phyloP scores from a whole-genome alignment of 2,888 invertebrate genomes.

The Tachina grossa region DNA sequence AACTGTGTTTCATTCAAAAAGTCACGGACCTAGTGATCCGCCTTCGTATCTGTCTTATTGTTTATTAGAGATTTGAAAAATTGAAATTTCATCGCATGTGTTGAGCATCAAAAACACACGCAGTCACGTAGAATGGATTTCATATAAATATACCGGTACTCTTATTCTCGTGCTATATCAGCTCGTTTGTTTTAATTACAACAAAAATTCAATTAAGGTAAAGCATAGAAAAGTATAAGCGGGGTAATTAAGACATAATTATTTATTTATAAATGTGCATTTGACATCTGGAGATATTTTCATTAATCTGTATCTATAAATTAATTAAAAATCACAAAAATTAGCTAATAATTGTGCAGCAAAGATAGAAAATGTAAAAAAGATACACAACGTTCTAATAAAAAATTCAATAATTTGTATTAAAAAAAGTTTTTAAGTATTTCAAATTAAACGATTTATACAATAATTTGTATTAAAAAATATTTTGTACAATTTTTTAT shows the following conservation, averaged over 20 bases:
- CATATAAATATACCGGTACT: background rate
- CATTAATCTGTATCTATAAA: background rate
- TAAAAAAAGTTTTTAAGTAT: too few relatives aligned
- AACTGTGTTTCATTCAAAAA: too few relatives aligned
- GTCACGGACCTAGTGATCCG: too few relatives aligned
- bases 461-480: background rate
- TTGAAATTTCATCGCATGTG: conserved; percentile 18
- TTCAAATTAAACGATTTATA: too few relatives aligned
- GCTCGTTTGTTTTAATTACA: background rate
- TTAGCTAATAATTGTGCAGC: background rate
- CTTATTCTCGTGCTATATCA: background rate
- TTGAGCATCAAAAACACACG: background rate
- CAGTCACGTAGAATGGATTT: background rate
- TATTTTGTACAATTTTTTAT: too few relatives aligned
- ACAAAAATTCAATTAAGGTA: conserved; percentile 12
- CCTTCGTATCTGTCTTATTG: conserved; percentile 17
- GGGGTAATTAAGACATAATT: background rate
- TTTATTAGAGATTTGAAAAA: conserved; percentile 35
- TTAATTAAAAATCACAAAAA: background rate
- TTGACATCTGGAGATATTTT: conserved; percentile 8
- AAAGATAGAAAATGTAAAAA: background rate
- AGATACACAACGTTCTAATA: background rate
- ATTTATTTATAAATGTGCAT: background rate
- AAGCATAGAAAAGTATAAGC: background rate
- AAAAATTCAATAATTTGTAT: background rate